Conservation (phyloP, 2,797 vertebrate species). For the Peromyscus nudipes region DNA sequence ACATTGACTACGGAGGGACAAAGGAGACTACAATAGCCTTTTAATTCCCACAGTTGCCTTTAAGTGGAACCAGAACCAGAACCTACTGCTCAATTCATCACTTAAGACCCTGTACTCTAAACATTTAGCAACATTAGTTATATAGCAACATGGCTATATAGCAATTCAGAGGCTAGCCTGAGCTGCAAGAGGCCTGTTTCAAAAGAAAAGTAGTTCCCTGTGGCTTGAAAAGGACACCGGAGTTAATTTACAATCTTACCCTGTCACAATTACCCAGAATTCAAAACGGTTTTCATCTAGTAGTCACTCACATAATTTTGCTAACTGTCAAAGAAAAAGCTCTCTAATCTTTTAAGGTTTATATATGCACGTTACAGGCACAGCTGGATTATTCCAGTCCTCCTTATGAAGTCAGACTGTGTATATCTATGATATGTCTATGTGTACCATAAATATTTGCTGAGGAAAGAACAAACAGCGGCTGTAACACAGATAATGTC, state of each 20-base stretch:
- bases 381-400: slow-evolving; percentile 15
- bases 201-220: background rate
- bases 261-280: slow-evolving; percentile 25
- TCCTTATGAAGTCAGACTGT: slow-evolving; percentile 9
- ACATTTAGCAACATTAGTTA: background rate
- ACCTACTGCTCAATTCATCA: background rate
- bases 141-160: background rate
- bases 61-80: background rate
- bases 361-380: background rate
- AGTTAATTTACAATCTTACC: slow-evolving; percentile 47
- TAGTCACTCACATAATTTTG: slow-evolving; percentile 7
- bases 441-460: slow-evolving; percentile 35
- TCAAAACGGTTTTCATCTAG: background rate
- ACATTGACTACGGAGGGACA: background rate
- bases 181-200: background rate
- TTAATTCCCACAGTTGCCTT: background rate
- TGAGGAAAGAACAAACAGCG: slow-evolving; percentile 33
- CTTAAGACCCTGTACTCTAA: background rate
- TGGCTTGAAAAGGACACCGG: background rate
- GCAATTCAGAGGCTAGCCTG: background rate
- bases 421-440: background rate
- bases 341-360: background rate
- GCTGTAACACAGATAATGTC: background rate
- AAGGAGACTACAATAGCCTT: slow-evolving; percentile 23
- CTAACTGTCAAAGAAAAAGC: background rate